These are phyloP conservation scores for Nycticorax nycticorax DNA, from an alignment of 2,113 vertebrate genomes.

Conservation along the genomic window DNA sequence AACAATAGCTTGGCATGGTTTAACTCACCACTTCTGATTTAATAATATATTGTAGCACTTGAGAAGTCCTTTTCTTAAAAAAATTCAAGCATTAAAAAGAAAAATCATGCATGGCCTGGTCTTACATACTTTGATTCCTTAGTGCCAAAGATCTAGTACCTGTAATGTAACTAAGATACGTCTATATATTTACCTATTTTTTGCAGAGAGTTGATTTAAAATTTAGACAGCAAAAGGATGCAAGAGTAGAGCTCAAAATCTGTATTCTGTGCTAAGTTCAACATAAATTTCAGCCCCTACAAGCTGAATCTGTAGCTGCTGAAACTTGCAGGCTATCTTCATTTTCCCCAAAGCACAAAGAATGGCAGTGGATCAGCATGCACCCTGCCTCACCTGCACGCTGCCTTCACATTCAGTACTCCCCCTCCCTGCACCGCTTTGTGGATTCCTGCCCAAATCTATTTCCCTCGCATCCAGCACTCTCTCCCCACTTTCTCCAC, in stretches of 20 bases:
- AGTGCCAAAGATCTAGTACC: background rate
- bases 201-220: background rate
- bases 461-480: background rate
- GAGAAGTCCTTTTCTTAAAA: background rate
- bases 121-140: background rate
- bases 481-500: background rate
- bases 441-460: background rate
- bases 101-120: background rate
- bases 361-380: background rate
- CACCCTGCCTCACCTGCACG: background rate
- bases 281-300: background rate
- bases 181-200: background rate
- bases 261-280: background rate
- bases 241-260: background rate
- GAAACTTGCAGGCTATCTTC: background rate
- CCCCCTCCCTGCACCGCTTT: background rate
- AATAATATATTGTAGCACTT: background rate
- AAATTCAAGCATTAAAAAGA: background rate
- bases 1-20: background rate
- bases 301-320: background rate
- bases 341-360: background rate
- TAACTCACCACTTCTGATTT: background rate
- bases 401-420: background rate
- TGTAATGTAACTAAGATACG: background rate
- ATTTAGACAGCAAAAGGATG: background rate